A percentile compares a stretch with the other conserved stretches of the same genome.
phyloP scores from a whole-genome alignment of 1,140 invertebrate genomes.

The Saccostrea glomerata region DNA sequence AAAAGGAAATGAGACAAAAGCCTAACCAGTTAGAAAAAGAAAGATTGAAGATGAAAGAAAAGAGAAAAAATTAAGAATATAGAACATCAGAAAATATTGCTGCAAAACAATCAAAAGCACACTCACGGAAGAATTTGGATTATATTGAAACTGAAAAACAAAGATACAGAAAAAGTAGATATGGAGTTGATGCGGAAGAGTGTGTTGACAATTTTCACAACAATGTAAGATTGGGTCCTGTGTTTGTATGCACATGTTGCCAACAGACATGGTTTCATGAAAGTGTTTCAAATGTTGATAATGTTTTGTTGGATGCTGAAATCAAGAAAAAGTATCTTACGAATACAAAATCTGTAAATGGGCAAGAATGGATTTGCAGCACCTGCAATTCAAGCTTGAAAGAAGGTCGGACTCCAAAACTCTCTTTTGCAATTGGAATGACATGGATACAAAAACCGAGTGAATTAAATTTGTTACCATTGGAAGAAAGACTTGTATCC shows the following conservation, averaged over 20 bases:
- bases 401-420: conserved; percentile 33
- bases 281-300: background rate
- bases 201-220: conserved; percentile 44
- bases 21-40: conserved; percentile 2
- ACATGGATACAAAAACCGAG: conserved; percentile 33
- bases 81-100: conserved; percentile 3
- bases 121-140: conserved; percentile 5
- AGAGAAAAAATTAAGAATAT: conserved; percentile 34
- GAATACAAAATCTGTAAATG: conserved; percentile 34
- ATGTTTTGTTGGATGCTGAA: background rate
- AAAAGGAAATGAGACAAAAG: conserved; percentile 47
- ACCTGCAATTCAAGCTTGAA: conserved; percentile 31
- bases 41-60: conserved; percentile 33
- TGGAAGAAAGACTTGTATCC: conserved; percentile 47
- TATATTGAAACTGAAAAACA: conserved; percentile 29
- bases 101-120: background rate
- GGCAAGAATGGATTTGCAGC: conserved; percentile 35
- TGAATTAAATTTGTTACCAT: conserved; percentile 40
- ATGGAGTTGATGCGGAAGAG: background rate
- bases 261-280: too few species aligned
- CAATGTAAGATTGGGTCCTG: conserved; percentile 34
- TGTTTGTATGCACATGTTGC: background rate
- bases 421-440: conserved; percentile 27
- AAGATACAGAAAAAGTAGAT: conserved; percentile 15
- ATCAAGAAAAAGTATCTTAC: too few species aligned